Evolutionary conservation across 2,888 invertebrate genomes (phyloP), one percentile per base, ranked within the genome.

Genomic region (Brachycybe producta): DNA sequence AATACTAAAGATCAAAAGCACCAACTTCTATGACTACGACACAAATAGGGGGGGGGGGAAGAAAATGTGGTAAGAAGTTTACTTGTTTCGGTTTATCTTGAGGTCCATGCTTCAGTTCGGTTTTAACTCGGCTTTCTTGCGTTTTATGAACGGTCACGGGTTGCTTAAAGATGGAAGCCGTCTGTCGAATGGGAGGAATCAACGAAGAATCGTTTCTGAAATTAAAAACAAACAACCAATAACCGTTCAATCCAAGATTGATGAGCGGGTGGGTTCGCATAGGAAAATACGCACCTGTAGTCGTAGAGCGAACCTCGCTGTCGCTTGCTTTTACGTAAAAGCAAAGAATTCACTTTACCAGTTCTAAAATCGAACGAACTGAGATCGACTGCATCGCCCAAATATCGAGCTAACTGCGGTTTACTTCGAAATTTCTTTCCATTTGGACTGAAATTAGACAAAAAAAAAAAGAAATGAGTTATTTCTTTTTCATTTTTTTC

Each of bases 81-180:
- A 84, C 74, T 67, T 90, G 90, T 62, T 87, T 88, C 3, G 90
- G 90, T 68, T 88, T 90, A 62, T 91, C 91, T 67, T 86, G 90
- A 51, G 80, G 80, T 26, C 87, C 88, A 68, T 88, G 87, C 68
- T 94, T 94, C 57, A 87, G 75, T 62, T 94, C 92, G 53, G 72
- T 65, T 68, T 88, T 87, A 13, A 88, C 85, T 71, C 85, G 83
- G 61, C 87, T 84, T 64, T 90, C 86, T 54, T 71, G 88, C 26
- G 85, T 90, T 66, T 87, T 85, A 61, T 90, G 80, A 4, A 97
- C 85, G 1, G 95, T 97, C 0, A 98, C 95, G 0, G 97, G 95
- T 66, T 98, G 97, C 65, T 97, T 97, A 67, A 97, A 97, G 63
- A 98, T 95, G 2, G 94, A 94, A 1, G 95, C 92, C 1, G 95